Percentiles rank a stretch among this genome's conserved stretches.
phyloP scores from a whole-genome alignment of 2,113 vertebrate species.

The Fregata magnificens region DNA sequence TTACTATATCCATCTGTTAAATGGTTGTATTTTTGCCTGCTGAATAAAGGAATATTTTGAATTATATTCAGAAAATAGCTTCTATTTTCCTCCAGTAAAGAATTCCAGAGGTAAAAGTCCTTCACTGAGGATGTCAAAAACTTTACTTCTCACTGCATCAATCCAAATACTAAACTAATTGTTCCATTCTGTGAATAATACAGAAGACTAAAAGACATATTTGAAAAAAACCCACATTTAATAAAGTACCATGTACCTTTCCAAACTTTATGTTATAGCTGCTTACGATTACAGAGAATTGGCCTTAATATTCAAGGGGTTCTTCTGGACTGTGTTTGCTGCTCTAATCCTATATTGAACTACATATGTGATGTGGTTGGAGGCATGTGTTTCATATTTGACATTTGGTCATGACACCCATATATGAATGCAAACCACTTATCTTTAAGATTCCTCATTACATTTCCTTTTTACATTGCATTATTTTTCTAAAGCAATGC shows the following conservation, averaged over 20 bases:
- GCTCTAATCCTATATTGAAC: not conserved
- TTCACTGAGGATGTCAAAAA: not conserved
- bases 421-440: not conserved
- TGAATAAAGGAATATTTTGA: not conserved
- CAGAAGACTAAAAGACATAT: not conserved
- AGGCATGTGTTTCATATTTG: not conserved
- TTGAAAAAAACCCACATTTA: not conserved
- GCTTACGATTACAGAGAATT: not conserved
- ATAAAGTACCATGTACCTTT: not conserved
- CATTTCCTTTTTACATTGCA: not conserved
- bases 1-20: not conserved
- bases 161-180: not conserved
- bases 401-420: not conserved
- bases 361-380: rapidly evolving
- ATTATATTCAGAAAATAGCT: not conserved
- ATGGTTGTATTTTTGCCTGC: not conserved
- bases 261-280: not conserved
- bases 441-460: not conserved
- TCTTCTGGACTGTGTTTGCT: not conserved
- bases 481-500: not conserved
- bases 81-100: not conserved
- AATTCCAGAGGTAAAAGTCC: not conserved
- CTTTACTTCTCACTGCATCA: not conserved
- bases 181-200: not conserved
- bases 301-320: not conserved